phyloP scores from a whole-genome alignment of 2,113 vertebrate species.

The Thymallus thymallus region DNA sequence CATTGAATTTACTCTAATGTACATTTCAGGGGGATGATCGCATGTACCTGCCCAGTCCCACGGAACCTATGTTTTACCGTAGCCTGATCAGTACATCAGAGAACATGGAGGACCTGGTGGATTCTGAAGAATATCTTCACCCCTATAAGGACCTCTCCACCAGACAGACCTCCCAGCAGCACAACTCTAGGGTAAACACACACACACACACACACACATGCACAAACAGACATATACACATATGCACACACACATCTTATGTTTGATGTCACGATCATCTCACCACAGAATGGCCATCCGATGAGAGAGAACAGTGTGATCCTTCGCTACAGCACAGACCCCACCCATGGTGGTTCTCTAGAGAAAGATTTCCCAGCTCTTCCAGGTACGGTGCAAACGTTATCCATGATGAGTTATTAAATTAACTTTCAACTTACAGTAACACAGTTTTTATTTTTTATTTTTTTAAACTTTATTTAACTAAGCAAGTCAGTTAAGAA shows the following conservation, averaged over 20 bases:
- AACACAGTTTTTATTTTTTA: too few relatives aligned
- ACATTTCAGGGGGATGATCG: constrained; percentile 76
- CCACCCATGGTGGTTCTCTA: constrained; percentile 72
- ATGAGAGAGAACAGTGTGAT: constrained; percentile 76
- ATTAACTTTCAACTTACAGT: too few relatives aligned
- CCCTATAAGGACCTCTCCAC: constrained; percentile 80
- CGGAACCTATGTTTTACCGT: constrained; percentile 83
- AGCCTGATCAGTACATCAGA: constrained; percentile 83
- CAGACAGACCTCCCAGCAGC: constrained; percentile 70
- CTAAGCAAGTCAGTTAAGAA: too few relatives aligned
- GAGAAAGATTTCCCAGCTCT: constrained; percentile 70
- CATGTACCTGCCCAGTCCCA: constrained; percentile 84
- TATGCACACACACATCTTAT: constrained; percentile 56
- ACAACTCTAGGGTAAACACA: constrained; percentile 73
- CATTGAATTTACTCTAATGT: not conserved
- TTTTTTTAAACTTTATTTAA: too few relatives aligned
- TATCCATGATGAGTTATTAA: not conserved
- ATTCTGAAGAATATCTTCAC: constrained; percentile 88
- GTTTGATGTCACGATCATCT: not conserved
- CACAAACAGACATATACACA: constrained; percentile 58
- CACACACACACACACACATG: constrained; percentile 30
- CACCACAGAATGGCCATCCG: constrained; percentile 67
- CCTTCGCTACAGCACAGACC: constrained; percentile 88
- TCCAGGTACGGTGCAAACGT: constrained; percentile 72
- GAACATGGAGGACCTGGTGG: constrained; percentile 82